A percentile compares a stretch with the other conserved stretches of the same genome.
Evolutionary conservation across 2,113 vertebrate species (phyloP).

Genomic region (Lontra canadensis): DNA sequence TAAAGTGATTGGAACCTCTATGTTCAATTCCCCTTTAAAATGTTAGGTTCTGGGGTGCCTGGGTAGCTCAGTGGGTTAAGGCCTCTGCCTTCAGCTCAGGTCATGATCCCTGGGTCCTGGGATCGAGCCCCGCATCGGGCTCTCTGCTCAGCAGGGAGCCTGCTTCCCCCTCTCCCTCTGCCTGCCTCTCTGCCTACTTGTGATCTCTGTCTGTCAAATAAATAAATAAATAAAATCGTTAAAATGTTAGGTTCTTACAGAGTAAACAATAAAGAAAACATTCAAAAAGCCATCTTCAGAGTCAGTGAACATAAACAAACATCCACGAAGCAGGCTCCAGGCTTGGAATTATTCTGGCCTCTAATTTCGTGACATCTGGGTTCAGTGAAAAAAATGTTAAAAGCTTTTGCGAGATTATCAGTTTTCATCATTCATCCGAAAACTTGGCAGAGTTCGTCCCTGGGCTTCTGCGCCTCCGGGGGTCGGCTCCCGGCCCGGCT

Average conservation of each 20-base stretch:
- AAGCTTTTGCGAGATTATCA: not conserved
- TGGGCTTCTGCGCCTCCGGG: not conserved
- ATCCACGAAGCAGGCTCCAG: not conserved
- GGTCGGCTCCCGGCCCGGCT: not conserved
- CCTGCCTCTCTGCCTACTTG: no score
- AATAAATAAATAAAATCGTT: not conserved
- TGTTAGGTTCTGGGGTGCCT: not conserved
- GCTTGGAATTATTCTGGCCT: not conserved
- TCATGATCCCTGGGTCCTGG: no score
- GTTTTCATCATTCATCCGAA: not conserved
- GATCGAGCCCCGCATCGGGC: accelerated
- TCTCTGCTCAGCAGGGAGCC: no score
- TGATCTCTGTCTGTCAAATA: no score
- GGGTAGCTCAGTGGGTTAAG: no score
- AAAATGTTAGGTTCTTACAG: not conserved
- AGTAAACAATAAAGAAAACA: not conserved
- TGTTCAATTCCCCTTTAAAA: not conserved
- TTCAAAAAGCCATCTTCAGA: not conserved
- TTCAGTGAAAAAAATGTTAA: not conserved
- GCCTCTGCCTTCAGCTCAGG: no score
- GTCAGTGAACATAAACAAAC: not conserved
- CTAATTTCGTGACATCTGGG: not conserved
- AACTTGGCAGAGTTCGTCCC: not conserved
- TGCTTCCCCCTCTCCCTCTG: no score
- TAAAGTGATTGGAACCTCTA: not conserved